phyloP scores from a whole-genome alignment of 2,888 invertebrate species.

The Euproctis similis region DNA sequence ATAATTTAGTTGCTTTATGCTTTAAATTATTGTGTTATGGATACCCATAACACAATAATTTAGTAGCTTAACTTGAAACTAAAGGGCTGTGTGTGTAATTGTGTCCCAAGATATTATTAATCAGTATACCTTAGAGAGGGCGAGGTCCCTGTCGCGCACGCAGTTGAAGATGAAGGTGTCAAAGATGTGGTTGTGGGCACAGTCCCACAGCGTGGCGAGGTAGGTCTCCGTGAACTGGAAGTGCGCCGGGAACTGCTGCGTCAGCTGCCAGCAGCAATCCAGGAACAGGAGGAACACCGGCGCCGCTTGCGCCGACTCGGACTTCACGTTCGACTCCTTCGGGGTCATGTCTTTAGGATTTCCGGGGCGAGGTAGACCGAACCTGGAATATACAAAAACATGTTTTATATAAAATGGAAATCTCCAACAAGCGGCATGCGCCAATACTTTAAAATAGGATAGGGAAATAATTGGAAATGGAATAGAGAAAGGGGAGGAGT shows the following conservation, averaged over 20 bases:
- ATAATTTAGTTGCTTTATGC: too few relatives aligned
- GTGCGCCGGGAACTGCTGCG: conserved; percentile 89
- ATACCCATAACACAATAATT: too few relatives aligned
- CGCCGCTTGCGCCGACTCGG: conserved; percentile 67
- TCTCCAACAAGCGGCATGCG: too few relatives aligned
- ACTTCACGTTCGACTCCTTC: conserved; percentile 52
- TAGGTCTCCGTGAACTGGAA: conserved; percentile 96
- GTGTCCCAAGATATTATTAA: too few relatives aligned
- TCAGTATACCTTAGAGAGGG: conserved; percentile 74
- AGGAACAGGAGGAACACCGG: conserved; percentile 93
- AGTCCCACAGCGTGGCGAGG: conserved; percentile 94
- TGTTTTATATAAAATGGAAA: too few relatives aligned
- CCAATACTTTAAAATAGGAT: too few relatives aligned
- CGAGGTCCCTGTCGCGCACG: conserved; percentile 83
- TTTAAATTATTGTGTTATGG: too few relatives aligned
- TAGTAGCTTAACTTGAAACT: too few relatives aligned
- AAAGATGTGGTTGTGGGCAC: conserved; percentile 89
- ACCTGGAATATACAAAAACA: too few relatives aligned
- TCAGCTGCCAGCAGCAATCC: conserved; percentile 95
- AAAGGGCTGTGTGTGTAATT: too few relatives aligned
- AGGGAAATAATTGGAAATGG: too few relatives aligned
- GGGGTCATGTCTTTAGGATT: conserved; percentile 78
- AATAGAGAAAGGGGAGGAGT: too few relatives aligned
- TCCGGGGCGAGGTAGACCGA: conserved; percentile 72
- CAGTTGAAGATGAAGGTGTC: conserved; percentile 95